phyloP scores from a whole-genome alignment of 1,140 invertebrate species.

The Drosophila kurseongensis region DNA sequence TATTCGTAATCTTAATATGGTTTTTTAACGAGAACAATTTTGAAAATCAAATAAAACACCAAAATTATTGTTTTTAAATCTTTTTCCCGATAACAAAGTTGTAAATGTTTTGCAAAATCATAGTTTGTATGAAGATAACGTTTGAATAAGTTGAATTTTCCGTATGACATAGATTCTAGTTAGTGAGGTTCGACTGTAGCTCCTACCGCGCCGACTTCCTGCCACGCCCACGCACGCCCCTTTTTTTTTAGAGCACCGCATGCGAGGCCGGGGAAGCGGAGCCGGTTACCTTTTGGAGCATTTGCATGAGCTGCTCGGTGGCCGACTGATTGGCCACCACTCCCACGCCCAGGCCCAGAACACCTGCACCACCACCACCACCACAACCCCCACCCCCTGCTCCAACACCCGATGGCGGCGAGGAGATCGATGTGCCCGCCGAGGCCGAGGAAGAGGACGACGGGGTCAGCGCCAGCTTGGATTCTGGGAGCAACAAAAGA shows the following conservation, averaged over 20 bases:
- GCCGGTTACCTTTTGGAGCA: conserved; percentile 82
- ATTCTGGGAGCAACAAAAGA: conserved; percentile 84
- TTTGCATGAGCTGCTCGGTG: conserved; percentile 82
- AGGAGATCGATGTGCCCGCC: conserved; percentile 78
- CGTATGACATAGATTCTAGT: neutral
- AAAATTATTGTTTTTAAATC: too few species aligned
- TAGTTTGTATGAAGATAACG: neutral
- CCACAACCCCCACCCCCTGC: conserved; percentile 41
- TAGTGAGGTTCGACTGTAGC: conserved; percentile 28
- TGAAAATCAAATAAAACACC: too few species aligned
- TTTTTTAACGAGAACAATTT: too few species aligned
- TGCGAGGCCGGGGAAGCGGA: conserved; percentile 61
- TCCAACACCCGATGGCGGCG: conserved; percentile 65
- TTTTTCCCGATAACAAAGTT: too few species aligned
- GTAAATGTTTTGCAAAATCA: too few species aligned
- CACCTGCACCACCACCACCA: conserved; percentile 38
- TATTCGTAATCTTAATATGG: too few species aligned
- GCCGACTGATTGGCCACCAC: conserved; percentile 70
- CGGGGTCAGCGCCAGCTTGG: conserved; percentile 81
- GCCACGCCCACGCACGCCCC: neutral
- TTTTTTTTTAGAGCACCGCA: conserved; percentile 62
- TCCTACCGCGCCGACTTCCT: neutral
- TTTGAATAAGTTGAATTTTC: too few species aligned
- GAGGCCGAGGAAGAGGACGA: conserved; percentile 76
- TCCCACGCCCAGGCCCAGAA: conserved; percentile 49